These are phyloP conservation scores for Stichopus chloronotus DNA, from an alignment of 35 echinoderm and acorn worm species.

Conservation along the genomic window DNA sequence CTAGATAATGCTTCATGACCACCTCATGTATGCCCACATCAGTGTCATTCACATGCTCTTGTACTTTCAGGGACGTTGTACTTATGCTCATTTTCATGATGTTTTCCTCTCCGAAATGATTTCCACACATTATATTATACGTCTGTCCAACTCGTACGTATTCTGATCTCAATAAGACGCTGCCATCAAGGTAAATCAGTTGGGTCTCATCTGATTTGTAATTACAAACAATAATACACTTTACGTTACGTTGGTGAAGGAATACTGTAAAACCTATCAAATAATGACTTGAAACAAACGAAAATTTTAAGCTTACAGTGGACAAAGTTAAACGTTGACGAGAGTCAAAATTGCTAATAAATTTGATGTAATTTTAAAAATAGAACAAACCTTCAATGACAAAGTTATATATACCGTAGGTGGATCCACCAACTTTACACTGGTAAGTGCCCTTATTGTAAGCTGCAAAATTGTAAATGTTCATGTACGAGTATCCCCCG, in stretches of 20 bases:
- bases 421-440: neutral
- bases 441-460: neutral
- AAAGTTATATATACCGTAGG: neutral
- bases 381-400: neutral
- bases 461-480: neutral
- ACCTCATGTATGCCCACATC: neutral
- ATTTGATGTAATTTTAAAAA: too few relatives aligned
- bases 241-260: too few relatives aligned
- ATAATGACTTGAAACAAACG: too few relatives aligned
- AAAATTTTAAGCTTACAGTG: too few relatives aligned
- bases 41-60: neutral
- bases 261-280: too few relatives aligned
- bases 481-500: neutral
- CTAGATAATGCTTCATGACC: neutral
- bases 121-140: neutral
- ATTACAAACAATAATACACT: too few relatives aligned
- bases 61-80: neutral
- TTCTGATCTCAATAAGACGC: neutral
- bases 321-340: too few relatives aligned
- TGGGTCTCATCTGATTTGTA: neutral
- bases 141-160: neutral
- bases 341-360: too few relatives aligned
- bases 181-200: neutral
- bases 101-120: neutral
- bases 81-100: neutral